Evolutionary conservation across 1,140 invertebrate species (phyloP).

Genomic region (Aradophagus sp.): DNA sequence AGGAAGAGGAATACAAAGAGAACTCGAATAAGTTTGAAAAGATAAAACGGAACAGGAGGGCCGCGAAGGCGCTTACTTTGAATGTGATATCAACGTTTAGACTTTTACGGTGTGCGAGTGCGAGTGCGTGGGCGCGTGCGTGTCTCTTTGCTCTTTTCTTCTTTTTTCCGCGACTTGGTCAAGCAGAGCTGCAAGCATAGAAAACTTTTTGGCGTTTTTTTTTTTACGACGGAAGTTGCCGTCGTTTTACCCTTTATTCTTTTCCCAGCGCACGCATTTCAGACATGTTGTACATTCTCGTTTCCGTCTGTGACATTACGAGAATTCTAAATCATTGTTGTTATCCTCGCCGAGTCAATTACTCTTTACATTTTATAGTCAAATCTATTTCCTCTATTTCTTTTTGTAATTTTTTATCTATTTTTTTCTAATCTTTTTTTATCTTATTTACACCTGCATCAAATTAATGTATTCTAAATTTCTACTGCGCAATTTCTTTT

Average conservation of each 20-base stretch:
- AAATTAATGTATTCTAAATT: no score
- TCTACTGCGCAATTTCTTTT: no score
- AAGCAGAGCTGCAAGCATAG: slow-evolving; percentile 35
- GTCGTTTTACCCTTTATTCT: slow-evolving; percentile 16
- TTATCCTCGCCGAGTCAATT: slow-evolving; percentile 5
- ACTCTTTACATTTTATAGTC: no score
- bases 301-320: slow-evolving; percentile 5
- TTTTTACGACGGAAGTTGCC: slow-evolving; percentile 14
- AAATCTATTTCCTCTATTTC: no score
- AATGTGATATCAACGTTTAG: slow-evolving; percentile 74
- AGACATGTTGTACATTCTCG: slow-evolving; percentile 16
- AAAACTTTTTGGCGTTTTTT: slow-evolving; percentile 23
- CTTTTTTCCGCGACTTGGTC: slow-evolving; percentile 54
- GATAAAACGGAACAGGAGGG: slow-evolving; percentile 49
- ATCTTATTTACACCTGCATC: neutral
- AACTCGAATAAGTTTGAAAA: slow-evolving; percentile 52
- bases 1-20: slow-evolving; percentile 52
- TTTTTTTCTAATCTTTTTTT: slow-evolving; percentile 4
- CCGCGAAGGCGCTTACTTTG: slow-evolving; percentile 61
- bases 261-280: slow-evolving; percentile 29
- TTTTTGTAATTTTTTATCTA: neutral
- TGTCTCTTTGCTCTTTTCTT: slow-evolving; percentile 59
- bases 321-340: slow-evolving; percentile 26
- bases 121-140: slow-evolving; percentile 44
- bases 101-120: slow-evolving; percentile 53